Conservation (phyloP, 1,140 invertebrate genomes). For the Panagrolaimus sp. region DNA sequence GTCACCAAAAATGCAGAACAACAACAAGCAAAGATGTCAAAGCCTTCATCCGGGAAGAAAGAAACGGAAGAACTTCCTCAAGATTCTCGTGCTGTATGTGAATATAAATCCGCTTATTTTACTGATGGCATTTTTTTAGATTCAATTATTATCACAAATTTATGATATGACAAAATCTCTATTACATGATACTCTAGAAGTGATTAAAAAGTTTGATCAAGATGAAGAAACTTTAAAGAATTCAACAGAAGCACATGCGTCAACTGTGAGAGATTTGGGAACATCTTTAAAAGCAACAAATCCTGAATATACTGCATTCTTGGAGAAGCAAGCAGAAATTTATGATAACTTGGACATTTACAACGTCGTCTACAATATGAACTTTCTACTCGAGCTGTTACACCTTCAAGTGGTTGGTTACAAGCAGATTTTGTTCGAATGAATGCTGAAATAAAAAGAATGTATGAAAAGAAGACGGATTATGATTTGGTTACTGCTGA, state of each 20-base stretch:
- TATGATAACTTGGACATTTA: constrained; percentile 4
- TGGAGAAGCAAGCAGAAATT: not conserved
- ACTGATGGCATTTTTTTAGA: too few relatives aligned
- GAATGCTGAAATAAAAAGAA: not conserved
- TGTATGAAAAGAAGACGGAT: not conserved
- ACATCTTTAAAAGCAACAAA: not conserved
- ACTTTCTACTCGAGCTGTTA: not conserved
- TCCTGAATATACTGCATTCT: constrained; percentile 2
- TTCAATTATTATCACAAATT: not conserved
- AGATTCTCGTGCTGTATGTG: too few relatives aligned
- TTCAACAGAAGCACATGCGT: not conserved
- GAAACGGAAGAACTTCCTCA: too few relatives aligned
- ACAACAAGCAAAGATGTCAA: too few relatives aligned
- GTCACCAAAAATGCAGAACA: too few relatives aligned
- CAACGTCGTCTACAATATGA: not conserved
- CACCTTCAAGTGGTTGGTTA: not conserved
- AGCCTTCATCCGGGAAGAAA: too few relatives aligned
- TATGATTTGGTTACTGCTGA: not conserved
- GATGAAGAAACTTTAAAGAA: not conserved
- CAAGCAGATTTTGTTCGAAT: not conserved
- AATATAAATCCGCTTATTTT: too few relatives aligned
- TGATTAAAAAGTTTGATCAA: not conserved
- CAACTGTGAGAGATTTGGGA: not conserved
- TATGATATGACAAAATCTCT: not conserved
- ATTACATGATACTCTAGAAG: not conserved